Percentiles rank a stretch among this genome's conserved stretches.
These are phyloP conservation scores for Guaruba guarouba DNA, from an alignment of 2,113 vertebrate genomes.

Conservation along the genomic window DNA sequence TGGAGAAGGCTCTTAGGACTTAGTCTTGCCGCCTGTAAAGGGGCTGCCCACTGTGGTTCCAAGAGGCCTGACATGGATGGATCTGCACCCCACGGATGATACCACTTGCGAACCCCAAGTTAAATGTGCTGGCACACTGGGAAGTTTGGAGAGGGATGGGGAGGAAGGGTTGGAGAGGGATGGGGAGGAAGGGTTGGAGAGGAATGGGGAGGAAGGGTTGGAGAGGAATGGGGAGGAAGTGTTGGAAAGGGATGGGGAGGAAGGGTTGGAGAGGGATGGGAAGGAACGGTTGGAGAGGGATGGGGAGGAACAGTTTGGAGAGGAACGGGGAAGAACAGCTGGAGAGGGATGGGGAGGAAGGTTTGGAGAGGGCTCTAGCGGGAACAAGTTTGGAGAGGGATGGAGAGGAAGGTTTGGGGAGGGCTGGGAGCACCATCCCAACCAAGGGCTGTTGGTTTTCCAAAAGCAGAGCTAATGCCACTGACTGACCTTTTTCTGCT, in stretches of 20 bases:
- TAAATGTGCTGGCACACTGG: background rate
- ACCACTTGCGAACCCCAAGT: no score
- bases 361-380: no score
- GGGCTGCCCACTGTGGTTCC: background rate
- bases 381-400: no score
- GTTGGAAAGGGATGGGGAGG: background rate
- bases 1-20: background rate
- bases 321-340: no score
- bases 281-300: no score
- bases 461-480: background rate
- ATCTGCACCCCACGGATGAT: rapidly evolving
- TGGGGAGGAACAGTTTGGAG: no score
- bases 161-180: no score
- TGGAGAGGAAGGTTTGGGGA: background rate
- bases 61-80: rapidly evolving
- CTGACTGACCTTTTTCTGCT: background rate
- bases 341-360: no score
- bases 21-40: background rate
- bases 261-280: no score
- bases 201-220: background rate
- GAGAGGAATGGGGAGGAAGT: background rate
- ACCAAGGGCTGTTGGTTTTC: background rate
- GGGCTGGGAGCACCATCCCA: background rate
- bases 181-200: no score
- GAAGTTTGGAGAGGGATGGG: background rate